A percentile compares a stretch with the other conserved stretches of the same genome.
These are phyloP conservation scores for Entomyzon cyanotis DNA, from an alignment of 2,113 vertebrate species.

Conservation along the genomic window DNA sequence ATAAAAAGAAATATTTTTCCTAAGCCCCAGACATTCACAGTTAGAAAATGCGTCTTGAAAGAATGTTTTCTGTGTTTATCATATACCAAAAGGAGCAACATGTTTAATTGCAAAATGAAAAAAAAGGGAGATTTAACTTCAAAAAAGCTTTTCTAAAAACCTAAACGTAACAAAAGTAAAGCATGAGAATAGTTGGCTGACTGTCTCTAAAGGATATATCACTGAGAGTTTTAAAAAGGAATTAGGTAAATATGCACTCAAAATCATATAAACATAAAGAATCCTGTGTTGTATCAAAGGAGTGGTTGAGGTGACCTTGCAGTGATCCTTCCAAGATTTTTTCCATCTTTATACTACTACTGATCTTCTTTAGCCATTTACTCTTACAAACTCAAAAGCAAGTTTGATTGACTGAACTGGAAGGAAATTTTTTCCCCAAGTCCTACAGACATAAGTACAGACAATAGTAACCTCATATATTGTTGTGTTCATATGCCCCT, in stretches of 20 bases:
- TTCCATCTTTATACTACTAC: neutral
- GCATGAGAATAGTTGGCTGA: neutral
- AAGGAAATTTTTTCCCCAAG: neutral
- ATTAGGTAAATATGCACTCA: neutral
- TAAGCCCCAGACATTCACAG: neutral
- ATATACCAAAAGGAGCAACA: neutral
- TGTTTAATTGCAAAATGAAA: neutral
- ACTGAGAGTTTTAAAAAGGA: neutral
- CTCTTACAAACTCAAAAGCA: neutral
- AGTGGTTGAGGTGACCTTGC: neutral
- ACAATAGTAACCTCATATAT: neutral
- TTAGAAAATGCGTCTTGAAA: neutral
- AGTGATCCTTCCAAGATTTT: neutral
- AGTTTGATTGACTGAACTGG: neutral
- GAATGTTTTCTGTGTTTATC: neutral
- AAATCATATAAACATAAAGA: neutral
- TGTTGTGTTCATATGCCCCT: neutral
- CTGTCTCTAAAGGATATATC: neutral
- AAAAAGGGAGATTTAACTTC: neutral
- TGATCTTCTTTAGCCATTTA: neutral
- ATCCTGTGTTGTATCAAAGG: neutral
- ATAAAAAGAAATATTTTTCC: neutral
- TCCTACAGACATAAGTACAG: neutral
- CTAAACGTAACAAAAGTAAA: neutral
- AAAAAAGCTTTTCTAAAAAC: neutral